Conservation (phyloP, 2,113 vertebrate genomes). For the Phylloscopus trochiloides region DNA sequence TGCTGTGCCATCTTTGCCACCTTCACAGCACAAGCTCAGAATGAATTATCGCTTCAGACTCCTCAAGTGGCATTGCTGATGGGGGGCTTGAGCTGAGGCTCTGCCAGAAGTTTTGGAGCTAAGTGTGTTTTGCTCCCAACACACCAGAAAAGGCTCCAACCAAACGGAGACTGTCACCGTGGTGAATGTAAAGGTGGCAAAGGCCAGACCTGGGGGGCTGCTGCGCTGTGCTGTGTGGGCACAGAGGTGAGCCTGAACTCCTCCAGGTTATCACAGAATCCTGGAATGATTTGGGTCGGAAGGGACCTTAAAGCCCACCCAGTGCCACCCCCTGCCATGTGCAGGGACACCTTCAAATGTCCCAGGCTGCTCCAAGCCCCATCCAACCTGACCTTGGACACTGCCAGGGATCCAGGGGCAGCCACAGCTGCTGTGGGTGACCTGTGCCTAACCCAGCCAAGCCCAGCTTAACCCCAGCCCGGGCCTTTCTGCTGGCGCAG, state of each 20-base stretch:
- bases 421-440: neutral
- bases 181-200: neutral
- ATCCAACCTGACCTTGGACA: neutral
- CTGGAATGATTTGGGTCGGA: neutral
- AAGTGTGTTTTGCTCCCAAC: neutral
- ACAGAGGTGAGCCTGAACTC: neutral
- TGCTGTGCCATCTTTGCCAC: neutral
- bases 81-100: neutral
- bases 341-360: neutral
- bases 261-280: neutral
- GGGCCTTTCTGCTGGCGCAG: neutral
- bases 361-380: neutral
- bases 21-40: neutral
- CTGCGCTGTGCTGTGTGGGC: fast-evolving
- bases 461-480: neutral
- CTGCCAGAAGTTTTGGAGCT: neutral
- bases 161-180: fast-evolving
- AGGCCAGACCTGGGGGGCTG: neutral
- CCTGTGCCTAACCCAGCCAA: neutral
- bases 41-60: fast-evolving
- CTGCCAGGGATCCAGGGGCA: neutral
- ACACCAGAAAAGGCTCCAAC: neutral
- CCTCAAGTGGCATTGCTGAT: fast-evolving
- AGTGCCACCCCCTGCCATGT: fast-evolving
- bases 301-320: neutral